A percentile compares a stretch with the other conserved stretches of the same genome.
These are phyloP conservation scores for Eupithecia subumbrata DNA, from an alignment of 2,888 invertebrate genomes.

Conservation along the genomic window DNA sequence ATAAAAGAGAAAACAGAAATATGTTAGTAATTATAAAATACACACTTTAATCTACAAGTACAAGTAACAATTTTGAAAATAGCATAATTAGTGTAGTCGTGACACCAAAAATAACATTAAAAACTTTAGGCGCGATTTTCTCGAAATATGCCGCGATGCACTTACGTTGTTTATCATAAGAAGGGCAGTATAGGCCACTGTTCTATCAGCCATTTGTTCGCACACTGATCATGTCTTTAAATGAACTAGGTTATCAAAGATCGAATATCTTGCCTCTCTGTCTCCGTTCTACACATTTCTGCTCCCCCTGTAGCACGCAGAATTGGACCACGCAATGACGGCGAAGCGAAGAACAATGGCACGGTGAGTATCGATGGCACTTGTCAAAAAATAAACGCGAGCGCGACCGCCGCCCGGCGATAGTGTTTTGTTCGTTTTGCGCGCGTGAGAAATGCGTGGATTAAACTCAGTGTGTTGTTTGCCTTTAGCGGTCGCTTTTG, in stretches of 20 bases:
- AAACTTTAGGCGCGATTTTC: too few relatives aligned
- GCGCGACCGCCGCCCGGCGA: conserved; percentile 55
- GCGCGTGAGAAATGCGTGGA: conserved; percentile 41
- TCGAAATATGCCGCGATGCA: too few relatives aligned
- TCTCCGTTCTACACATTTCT: conserved; percentile 5
- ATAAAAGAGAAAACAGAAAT: too few relatives aligned
- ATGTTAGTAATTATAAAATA: too few relatives aligned
- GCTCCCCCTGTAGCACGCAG: conserved; percentile 48
- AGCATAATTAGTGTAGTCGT: too few relatives aligned
- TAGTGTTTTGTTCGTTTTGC: conserved; percentile 45
- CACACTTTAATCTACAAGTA: too few relatives aligned
- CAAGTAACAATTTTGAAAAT: too few relatives aligned
- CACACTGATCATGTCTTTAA: not conserved
- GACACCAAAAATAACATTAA: too few relatives aligned
- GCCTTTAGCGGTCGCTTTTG: conserved; percentile 12
- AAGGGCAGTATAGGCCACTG: not conserved
- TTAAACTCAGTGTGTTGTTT: conserved; percentile 32
- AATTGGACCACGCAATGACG: conserved; percentile 67
- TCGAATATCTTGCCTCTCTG: not conserved
- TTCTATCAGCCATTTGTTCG: not conserved
- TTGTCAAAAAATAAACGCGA: conserved; percentile 76
- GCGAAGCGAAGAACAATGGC: conserved; percentile 73
- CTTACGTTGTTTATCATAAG: too few relatives aligned
- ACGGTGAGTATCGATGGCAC: conserved; percentile 73
- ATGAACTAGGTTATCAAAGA: not conserved